phyloP scores from a whole-genome alignment of 2,888 invertebrate genomes.

The Erpobdella octoculata region DNA sequence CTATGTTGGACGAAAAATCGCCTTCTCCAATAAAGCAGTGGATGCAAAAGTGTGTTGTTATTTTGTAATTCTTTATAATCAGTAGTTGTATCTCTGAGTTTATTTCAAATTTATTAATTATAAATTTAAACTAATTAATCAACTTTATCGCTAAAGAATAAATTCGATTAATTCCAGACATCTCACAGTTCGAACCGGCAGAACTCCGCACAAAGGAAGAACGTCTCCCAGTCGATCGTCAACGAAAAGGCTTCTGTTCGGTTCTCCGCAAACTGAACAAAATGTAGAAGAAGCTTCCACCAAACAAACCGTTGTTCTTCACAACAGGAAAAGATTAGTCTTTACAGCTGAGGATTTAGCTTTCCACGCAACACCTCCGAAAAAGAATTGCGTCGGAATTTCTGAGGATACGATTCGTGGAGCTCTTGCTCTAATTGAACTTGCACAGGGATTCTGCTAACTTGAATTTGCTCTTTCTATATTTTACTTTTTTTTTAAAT shows the following conservation, averaged over 20 bases:
- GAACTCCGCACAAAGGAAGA: slow-evolving; percentile 27
- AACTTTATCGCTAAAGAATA: not conserved
- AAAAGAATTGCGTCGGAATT: not conserved
- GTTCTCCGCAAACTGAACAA: slow-evolving; percentile 11
- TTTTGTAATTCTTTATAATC: not conserved
- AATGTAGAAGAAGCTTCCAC: not conserved
- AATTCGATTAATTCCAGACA: not conserved
- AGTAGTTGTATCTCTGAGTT: not conserved
- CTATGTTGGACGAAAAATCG: slow-evolving; percentile 12
- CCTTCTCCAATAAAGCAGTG: slow-evolving; percentile 27
- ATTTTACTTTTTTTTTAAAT: too few relatives aligned
- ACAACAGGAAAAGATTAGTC: not conserved
- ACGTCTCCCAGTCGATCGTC: slow-evolving; percentile 3
- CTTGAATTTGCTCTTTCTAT: too few relatives aligned
- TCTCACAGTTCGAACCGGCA: slow-evolving; percentile 1
- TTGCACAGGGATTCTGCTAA: slow-evolving; percentile 24
- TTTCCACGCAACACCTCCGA: not conserved
- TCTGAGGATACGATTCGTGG: slow-evolving; percentile 29
- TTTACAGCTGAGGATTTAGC: slow-evolving; percentile 9
- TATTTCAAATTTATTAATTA: too few relatives aligned
- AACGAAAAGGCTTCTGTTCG: slow-evolving; percentile 34
- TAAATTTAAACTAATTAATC: too few relatives aligned
- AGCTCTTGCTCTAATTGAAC: slow-evolving; percentile 34
- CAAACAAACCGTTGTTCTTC: not conserved
- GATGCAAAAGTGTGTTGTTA: slow-evolving; percentile 9